Evolutionary conservation across 2,888 invertebrate species (phyloP), one percentile per base, ranked within the genome.

Genomic region (Lissonota sp.): DNA sequence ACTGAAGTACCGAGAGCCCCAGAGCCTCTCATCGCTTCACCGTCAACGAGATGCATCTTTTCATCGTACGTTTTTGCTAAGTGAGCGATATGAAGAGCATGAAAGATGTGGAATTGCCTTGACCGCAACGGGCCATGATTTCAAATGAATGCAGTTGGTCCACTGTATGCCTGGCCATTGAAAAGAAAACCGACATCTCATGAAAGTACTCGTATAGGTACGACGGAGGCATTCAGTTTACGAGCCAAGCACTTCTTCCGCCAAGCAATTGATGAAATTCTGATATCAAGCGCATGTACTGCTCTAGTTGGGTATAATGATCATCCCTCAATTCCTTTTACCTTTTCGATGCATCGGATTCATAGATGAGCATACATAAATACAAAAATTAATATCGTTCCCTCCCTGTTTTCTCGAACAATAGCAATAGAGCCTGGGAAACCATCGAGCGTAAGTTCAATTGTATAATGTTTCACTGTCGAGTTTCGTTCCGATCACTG

Each of bases 31-130:
- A 69, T 67, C 62, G 16, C 7, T 64, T 77, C 51, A 42, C 49
- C 40, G 40, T 16, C 63, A 14, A 40, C 46, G 51, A 51, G 60
- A 46, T 57, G 53, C 53, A 51, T 60, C 66, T 66, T 71, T 75
- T 71, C 58, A 79, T 5, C 10, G 46, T 40, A 6, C 14, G 57
- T 66, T 66, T 58, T 49, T 66, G 12, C 26, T 63, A 55, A 73
- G 44, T 55, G 44, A 63, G 53, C 72, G 49, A 12, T 53, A 14
- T 55, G 14, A 37, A 63, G n/a, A 14, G 14, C 42, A 51, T 4
- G 60, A 40, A 46, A 49, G 40, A 62, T 16, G 51, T 40, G 49
- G 51, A 10, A 37, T 5, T 40, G 39, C 40, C n/a, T 10, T 8
- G 10, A 6, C 44, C 6, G 10, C 44, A 44, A 53, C 12, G 16